These are phyloP conservation scores for Polydrusus pterygomalis DNA, from an alignment of 2,888 invertebrate species.

Conservation along the genomic window DNA sequence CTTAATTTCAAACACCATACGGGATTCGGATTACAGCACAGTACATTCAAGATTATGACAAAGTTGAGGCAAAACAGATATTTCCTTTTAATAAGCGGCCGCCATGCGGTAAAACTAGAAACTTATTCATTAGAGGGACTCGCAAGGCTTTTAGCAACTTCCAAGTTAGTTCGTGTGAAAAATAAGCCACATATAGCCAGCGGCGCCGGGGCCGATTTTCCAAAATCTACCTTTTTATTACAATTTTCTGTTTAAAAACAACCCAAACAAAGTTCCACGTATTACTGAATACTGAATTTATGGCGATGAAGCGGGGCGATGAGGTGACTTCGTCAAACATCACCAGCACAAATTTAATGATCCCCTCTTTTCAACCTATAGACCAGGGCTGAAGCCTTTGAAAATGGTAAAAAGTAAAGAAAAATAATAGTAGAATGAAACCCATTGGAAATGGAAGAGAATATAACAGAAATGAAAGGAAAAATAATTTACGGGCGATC, in stretches of 20 bases:
- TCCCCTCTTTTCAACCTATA: no score
- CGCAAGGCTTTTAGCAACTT: constrained; percentile 42
- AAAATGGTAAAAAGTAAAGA: no score
- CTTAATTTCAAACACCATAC: constrained; percentile 15
- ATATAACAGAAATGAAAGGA: no score
- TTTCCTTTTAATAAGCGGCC: constrained; percentile 50
- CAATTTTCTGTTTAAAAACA: background rate
- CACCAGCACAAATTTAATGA: no score
- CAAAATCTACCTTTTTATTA: background rate
- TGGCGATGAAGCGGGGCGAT: no score
- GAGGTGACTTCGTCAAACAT: no score
- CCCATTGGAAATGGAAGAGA: no score
- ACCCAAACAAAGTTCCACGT: no score
- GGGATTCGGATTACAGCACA: constrained; percentile 28
- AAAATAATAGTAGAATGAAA: no score
- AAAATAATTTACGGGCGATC: no score
- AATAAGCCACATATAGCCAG: constrained; percentile 26
- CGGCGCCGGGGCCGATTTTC: background rate
- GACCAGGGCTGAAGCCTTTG: no score
- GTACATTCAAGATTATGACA: constrained; percentile 41
- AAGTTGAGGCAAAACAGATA: constrained; percentile 48
- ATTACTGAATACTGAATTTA: no score
- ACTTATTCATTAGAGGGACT: constrained; percentile 50
- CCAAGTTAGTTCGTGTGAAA: constrained; percentile 35
- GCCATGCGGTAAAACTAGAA: constrained; percentile 41